These are phyloP conservation scores for Drosophila subpulchrella DNA, from an alignment of 1,140 invertebrate species.

Conservation along the genomic window DNA sequence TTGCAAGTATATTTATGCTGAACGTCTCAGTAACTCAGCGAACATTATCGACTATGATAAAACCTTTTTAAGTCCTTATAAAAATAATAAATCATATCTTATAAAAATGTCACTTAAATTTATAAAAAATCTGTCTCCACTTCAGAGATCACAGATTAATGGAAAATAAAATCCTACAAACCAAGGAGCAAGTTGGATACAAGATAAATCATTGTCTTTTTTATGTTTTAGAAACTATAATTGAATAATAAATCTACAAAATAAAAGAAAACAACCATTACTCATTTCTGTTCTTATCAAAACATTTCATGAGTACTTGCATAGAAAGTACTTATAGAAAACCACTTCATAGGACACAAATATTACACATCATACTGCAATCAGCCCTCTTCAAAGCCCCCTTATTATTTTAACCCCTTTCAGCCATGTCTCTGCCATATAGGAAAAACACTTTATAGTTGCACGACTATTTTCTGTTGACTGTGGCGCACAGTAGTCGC, in stretches of 20 bases:
- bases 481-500: conserved; percentile 65
- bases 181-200: no score
- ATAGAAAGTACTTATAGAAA: conserved; percentile 9
- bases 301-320: conserved; percentile 6
- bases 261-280: neutral
- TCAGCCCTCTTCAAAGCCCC: conserved; percentile 10
- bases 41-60: no score
- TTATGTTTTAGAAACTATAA: no score
- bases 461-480: conserved; percentile 9
- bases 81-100: neutral
- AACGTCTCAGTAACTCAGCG: neutral
- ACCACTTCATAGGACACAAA: conserved; percentile 15
- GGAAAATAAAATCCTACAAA: neutral
- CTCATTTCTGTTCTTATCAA: conserved; percentile 16
- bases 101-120: no score
- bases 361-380: conserved; percentile 12
- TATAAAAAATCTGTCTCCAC: neutral
- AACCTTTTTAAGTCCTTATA: neutral
- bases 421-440: conserved; percentile 7
- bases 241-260: neutral
- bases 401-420: conserved; percentile 1
- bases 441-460: conserved; percentile 12
- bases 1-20: neutral
- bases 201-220: neutral
- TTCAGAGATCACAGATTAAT: neutral